Evolutionary conservation across 2,113 vertebrate genomes (phyloP).

Genomic region (Embiotoca jacksoni): DNA sequence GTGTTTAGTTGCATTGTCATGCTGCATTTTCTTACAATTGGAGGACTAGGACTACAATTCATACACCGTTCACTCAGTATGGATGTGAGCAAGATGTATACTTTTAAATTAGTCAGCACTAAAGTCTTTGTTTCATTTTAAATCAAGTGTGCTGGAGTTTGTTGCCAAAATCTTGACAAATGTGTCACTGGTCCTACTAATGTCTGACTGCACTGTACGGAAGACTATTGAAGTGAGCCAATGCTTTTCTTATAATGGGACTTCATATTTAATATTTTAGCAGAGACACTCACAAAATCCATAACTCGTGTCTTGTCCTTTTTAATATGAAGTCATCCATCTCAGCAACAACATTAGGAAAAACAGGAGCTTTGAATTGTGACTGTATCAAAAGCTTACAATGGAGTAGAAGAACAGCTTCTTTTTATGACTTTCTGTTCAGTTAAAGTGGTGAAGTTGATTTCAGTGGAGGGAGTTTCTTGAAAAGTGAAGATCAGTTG

Average conservation of each 20-base stretch:
- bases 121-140: not conserved
- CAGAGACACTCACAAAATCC: constrained; percentile 6
- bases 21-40: not conserved
- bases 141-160: not conserved
- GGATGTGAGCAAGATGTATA: too few relatives aligned
- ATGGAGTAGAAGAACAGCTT: not conserved
- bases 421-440: not conserved
- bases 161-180: not conserved
- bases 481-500: not conserved
- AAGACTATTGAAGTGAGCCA: not conserved
- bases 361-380: not conserved
- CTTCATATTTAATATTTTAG: not conserved
- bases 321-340: not conserved
- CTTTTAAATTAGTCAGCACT: not conserved
- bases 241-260: not conserved
- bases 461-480: not conserved
- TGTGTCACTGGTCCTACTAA: not conserved
- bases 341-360: not conserved
- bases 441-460: not conserved
- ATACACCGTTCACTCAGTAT: not conserved
- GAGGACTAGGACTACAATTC: too few relatives aligned
- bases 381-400: not conserved
- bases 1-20: not conserved
- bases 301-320: not conserved
- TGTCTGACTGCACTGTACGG: not conserved